Percentiles rank a stretch among this genome's conserved stretches.
phyloP scores from a whole-genome alignment of 64 coral and sea anemone genomes.

The Montipora sp. region DNA sequence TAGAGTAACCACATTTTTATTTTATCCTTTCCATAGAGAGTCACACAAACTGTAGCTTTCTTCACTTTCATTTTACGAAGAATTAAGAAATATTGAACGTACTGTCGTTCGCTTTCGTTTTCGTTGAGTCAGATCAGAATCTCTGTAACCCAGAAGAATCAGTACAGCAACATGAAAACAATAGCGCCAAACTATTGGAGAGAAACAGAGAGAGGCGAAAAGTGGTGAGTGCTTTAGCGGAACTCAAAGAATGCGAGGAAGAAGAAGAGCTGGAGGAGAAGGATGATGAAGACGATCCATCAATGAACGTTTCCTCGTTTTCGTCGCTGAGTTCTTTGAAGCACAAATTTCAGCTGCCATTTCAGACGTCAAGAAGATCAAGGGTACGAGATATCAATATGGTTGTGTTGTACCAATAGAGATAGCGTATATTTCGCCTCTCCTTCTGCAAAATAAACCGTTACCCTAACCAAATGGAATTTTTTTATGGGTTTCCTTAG shows the following conservation, averaged over 20 bases:
- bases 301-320: not conserved
- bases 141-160: not conserved
- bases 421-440: not conserved
- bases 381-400: not conserved
- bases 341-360: constrained; percentile 19
- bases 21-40: too few relatives aligned
- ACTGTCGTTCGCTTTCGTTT: not conserved
- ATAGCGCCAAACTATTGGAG: constrained; percentile 22
- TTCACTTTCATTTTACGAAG: too few relatives aligned
- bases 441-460: not conserved
- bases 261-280: constrained; percentile 37
- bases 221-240: constrained; percentile 79
- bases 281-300: not conserved
- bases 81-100: too few relatives aligned
- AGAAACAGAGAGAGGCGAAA: constrained; percentile 40
- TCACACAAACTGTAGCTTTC: too few relatives aligned
- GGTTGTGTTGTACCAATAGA: not conserved
- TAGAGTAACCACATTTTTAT: too few relatives aligned
- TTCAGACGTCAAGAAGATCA: not conserved
- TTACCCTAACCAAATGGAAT: too few relatives aligned
- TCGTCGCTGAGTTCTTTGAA: constrained; percentile 30
- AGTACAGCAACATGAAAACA: not conserved
- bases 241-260: constrained; percentile 65
- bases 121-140: not conserved
- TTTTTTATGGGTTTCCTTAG: not conserved